Evolutionary conservation across 2,797 vertebrate species (phyloP).

Genomic region (Odontamblyopus lacepedii): DNA sequence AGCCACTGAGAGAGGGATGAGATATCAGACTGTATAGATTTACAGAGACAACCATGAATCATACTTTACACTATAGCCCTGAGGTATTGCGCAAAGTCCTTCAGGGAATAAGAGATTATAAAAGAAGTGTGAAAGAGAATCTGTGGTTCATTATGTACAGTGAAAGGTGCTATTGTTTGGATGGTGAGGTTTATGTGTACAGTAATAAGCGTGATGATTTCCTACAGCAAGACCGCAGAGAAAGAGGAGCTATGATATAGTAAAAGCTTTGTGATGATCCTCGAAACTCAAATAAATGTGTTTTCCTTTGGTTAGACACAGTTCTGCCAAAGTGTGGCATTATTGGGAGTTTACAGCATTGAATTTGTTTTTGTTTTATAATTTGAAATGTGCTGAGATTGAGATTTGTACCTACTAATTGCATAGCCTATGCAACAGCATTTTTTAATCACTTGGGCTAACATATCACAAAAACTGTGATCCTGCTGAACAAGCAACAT

Average conservation of each 20-base stretch:
- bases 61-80: constrained; percentile 1
- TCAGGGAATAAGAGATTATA: constrained; percentile 13
- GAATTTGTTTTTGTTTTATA: not conserved
- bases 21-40: constrained; percentile 17
- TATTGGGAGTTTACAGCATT: not conserved
- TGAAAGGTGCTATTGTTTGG: constrained; percentile 17
- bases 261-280: constrained; percentile 1
- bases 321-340: not conserved
- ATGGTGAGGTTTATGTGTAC: constrained; percentile 7
- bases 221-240: constrained; percentile 9
- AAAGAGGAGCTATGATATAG: constrained; percentile 15
- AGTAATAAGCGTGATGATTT: constrained; percentile 11
- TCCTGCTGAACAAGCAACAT: not conserved
- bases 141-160: constrained; percentile 1
- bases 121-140: constrained; percentile 8
- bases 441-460: too few species aligned
- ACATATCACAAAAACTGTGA: not conserved
- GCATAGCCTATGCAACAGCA: not conserved
- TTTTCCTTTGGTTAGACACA: not conserved
- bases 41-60: not conserved
- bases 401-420: not conserved
- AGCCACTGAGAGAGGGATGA: constrained; percentile 17
- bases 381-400: not conserved
- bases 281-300: not conserved
- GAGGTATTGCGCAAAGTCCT: constrained; percentile 9